Evolutionary conservation across 2,888 invertebrate species (phyloP).

Genomic region (Stenolophus ochropezus): DNA sequence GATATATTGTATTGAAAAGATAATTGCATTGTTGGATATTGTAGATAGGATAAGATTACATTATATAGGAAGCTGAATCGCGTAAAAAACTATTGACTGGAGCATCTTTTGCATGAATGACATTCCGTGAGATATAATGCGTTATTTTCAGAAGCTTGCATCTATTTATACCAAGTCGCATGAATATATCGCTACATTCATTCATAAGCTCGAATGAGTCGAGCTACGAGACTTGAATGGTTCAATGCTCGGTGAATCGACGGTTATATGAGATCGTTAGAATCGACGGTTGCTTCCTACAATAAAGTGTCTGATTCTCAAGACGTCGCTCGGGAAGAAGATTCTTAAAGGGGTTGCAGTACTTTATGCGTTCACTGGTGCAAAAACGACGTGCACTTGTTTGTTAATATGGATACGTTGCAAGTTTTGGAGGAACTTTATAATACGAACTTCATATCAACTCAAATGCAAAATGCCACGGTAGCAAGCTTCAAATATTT

Average conservation of each 20-base stretch:
- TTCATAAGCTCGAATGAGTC: not conserved
- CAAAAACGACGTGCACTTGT: not conserved
- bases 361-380: not conserved
- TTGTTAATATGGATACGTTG: not conserved
- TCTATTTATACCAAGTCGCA: conserved; percentile 27
- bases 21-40: no score
- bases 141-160: conserved; percentile 2
- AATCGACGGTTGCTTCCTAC: conserved; percentile 33
- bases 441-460: no score
- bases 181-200: conserved; percentile 36
- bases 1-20: no score
- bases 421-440: no score
- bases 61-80: not conserved
- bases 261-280: conserved; percentile 9
- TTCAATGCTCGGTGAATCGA: not conserved
- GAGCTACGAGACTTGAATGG: not conserved
- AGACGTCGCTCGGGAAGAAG: not conserved
- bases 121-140: conserved; percentile 7
- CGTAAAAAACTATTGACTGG: not conserved
- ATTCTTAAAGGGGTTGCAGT: not conserved
- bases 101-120: not conserved
- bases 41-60: not conserved
- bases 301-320: conserved; percentile 20
- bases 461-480: no score
- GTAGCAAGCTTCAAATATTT: no score